Conservation (phyloP, 2,888 invertebrate species). For the Plebejus argus region DNA sequence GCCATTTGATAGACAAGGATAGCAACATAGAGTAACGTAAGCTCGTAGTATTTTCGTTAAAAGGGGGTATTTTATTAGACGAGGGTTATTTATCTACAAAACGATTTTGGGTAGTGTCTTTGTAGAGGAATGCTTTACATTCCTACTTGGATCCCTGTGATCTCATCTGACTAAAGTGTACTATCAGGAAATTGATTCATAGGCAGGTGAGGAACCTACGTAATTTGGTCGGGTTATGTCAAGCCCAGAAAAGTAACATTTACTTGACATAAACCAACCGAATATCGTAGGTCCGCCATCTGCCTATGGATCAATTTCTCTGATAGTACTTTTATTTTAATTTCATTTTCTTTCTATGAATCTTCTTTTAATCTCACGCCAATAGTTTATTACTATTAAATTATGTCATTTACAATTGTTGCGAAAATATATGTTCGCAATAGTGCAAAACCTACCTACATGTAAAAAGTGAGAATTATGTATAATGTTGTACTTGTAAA, state of each 20-base stretch:
- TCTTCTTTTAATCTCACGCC: background rate
- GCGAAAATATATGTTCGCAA: constrained; percentile 71
- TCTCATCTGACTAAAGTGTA: constrained; percentile 2
- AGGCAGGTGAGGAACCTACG: background rate
- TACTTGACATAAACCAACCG: background rate
- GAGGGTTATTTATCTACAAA: constrained; percentile 4
- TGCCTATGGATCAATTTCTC: background rate
- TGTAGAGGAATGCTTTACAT: background rate
- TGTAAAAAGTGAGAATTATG: constrained; percentile 48
- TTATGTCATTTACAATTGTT: constrained; percentile 55
- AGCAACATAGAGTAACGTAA: background rate
- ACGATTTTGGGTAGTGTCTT: background rate
- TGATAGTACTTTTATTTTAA: background rate
- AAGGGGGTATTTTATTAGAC: background rate
- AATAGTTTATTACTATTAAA: constrained; percentile 12
- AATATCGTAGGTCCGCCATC: background rate
- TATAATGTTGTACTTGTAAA: constrained; percentile 29
- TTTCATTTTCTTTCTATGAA: background rate
- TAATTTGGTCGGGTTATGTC: background rate
- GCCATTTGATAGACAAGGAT: background rate
- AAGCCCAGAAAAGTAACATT: background rate
- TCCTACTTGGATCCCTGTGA: constrained; percentile 8
- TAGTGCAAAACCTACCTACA: constrained; percentile 59
- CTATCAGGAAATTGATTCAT: background rate
- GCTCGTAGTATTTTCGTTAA: background rate